A percentile compares a stretch with the other conserved stretches of the same genome.
These are phyloP conservation scores for Chloroceryle aenea DNA, from an alignment of 2,113 vertebrate genomes.

Conservation along the genomic window DNA sequence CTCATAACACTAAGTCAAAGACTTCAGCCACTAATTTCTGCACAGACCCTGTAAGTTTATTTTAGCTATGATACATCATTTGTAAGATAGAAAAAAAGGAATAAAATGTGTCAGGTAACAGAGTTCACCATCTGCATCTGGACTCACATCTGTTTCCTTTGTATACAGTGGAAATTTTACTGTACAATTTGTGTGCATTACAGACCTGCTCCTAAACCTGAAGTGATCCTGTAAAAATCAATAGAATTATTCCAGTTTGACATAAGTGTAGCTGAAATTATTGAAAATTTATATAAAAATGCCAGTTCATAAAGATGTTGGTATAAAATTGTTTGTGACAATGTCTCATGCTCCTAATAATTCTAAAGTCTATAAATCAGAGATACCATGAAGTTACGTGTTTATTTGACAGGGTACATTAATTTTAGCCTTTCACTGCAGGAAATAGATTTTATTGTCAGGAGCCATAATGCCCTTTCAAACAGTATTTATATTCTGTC, in stretches of 20 bases:
- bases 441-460: conserved; percentile 36
- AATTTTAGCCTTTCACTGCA: conserved; percentile 51
- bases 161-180: not conserved
- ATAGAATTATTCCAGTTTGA: not conserved
- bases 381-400: not conserved
- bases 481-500: conserved; percentile 22
- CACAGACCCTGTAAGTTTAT: not conserved
- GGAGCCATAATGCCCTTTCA: conserved; percentile 16
- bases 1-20: not conserved
- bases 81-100: not conserved
- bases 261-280: not conserved
- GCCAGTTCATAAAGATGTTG: not conserved
- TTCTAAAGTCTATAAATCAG: not conserved
- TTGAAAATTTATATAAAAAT: not conserved
- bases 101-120: not conserved
- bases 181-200: not conserved
- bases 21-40: not conserved
- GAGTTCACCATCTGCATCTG: conserved; percentile 7
- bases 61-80: not conserved
- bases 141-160: conserved; percentile 8
- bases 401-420: conserved; percentile 41
- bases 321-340: conserved; percentile 4
- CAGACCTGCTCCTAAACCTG: not conserved
- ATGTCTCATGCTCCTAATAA: not conserved
- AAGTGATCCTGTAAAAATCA: not conserved